These are phyloP conservation scores for Drosophila sordidapex DNA, from an alignment of 2,888 invertebrate species.

Conservation along the genomic window DNA sequence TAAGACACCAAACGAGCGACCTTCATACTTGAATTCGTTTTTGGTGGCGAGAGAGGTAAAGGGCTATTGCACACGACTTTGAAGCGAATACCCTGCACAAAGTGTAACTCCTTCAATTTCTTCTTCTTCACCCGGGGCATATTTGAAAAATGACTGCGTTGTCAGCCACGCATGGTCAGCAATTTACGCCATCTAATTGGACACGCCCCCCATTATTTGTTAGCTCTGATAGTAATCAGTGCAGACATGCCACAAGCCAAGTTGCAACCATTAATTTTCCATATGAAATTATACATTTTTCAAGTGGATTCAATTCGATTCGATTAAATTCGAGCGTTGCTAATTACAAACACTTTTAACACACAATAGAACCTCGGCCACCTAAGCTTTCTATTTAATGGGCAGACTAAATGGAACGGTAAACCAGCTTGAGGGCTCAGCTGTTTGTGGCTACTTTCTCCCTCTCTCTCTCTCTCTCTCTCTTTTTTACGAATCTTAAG, in stretches of 20 bases:
- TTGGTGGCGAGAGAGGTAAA: background rate
- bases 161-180: slow-evolving; percentile 34
- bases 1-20: slow-evolving; percentile 62
- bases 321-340: slow-evolving; percentile 13
- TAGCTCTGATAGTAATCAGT: slow-evolving; percentile 38
- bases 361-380: slow-evolving; percentile 34
- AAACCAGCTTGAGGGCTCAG: slow-evolving; percentile 11
- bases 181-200: slow-evolving; percentile 51
- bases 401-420: background rate
- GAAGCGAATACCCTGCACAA: background rate
- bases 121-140: background rate
- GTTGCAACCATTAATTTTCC: slow-evolving; percentile 33
- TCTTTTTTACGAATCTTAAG: slow-evolving; percentile 52
- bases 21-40: slow-evolving; percentile 64
- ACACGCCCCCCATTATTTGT: slow-evolving; percentile 48
- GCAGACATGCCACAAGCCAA: slow-evolving; percentile 30
- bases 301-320: slow-evolving; percentile 21
- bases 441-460: slow-evolving; percentile 36
- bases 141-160: slow-evolving; percentile 12
- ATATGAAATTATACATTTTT: slow-evolving; percentile 19
- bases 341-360: background rate
- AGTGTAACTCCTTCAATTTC: slow-evolving; percentile 6
- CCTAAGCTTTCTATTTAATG: background rate
- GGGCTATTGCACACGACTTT: slow-evolving; percentile 18
- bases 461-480: slow-evolving; percentile 20